A percentile compares a stretch with the other conserved stretches of the same genome.
These are phyloP conservation scores for Sciurus vulgaris DNA, from an alignment of 2,797 vertebrate genomes.

Conservation along the genomic window DNA sequence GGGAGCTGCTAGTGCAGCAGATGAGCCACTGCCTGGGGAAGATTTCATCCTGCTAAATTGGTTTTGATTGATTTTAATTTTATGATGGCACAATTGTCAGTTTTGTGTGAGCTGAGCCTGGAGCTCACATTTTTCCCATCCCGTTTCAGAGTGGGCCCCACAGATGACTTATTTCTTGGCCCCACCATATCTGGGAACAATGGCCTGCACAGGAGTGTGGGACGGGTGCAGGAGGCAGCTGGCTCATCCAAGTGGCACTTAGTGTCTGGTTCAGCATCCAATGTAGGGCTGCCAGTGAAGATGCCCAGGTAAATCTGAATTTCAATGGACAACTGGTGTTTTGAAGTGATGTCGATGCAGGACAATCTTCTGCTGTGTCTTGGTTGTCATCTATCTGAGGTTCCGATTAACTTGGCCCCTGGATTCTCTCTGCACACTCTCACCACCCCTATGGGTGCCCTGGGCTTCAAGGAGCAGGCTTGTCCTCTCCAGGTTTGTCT, in stretches of 20 bases:
- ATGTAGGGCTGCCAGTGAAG: neutral
- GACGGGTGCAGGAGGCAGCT: neutral
- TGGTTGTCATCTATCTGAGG: neutral
- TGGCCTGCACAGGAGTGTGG: neutral
- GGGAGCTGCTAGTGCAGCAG: conserved; percentile 90
- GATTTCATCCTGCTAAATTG: conserved; percentile 89
- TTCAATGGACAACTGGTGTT: neutral
- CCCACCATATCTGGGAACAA: conserved; percentile 32
- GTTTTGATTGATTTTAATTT: conserved; percentile 92
- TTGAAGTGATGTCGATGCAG: neutral
- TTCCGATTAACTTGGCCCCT: neutral
- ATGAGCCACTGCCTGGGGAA: conserved; percentile 86
- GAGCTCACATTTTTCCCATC: conserved; percentile 33
- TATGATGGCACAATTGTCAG: conserved; percentile 87
- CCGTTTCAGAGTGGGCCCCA: conserved; percentile 48
- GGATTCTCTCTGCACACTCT: neutral
- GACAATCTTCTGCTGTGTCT: neutral
- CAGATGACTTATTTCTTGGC: conserved; percentile 68
- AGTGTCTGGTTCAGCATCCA: neutral
- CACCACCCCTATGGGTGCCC: neutral
- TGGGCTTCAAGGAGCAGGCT: neutral
- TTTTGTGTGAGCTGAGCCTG: conserved; percentile 85
- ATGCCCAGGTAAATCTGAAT: neutral
- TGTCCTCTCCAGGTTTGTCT: neutral
- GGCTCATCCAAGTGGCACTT: neutral